Conservation (phyloP, 2,113 vertebrate species). For the Platysteira castanea region DNA sequence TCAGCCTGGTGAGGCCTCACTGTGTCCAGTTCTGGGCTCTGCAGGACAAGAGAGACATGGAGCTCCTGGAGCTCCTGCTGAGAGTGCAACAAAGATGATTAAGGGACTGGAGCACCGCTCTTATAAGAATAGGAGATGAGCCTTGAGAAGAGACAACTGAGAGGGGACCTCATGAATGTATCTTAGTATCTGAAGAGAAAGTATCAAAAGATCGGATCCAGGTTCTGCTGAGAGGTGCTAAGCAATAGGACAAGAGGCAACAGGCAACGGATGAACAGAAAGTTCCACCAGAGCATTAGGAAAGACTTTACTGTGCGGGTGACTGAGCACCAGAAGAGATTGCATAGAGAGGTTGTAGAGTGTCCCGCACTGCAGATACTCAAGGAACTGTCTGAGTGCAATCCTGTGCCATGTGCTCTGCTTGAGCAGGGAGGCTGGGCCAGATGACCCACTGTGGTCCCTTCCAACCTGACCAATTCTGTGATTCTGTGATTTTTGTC, state of each 20-base stretch:
- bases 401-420: background rate
- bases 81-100: background rate
- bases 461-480: background rate
- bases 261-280: background rate
- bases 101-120: background rate
- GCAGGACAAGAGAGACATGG: background rate
- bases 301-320: accelerated
- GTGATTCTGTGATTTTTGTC: background rate
- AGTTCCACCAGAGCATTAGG: background rate
- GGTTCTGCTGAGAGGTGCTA: background rate
- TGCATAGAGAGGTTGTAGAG: background rate
- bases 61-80: background rate
- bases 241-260: background rate
- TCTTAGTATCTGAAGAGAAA: background rate
- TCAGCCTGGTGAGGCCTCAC: background rate
- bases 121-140: background rate
- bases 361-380: background rate
- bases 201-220: background rate
- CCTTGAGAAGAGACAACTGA: background rate
- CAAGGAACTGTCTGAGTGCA: background rate
- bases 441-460: background rate
- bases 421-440: background rate
- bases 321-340: background rate
- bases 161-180: background rate
- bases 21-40: background rate